Evolutionary conservation across 2,113 vertebrate genomes (phyloP).

Genomic region (Lichenostomus cassidix): DNA sequence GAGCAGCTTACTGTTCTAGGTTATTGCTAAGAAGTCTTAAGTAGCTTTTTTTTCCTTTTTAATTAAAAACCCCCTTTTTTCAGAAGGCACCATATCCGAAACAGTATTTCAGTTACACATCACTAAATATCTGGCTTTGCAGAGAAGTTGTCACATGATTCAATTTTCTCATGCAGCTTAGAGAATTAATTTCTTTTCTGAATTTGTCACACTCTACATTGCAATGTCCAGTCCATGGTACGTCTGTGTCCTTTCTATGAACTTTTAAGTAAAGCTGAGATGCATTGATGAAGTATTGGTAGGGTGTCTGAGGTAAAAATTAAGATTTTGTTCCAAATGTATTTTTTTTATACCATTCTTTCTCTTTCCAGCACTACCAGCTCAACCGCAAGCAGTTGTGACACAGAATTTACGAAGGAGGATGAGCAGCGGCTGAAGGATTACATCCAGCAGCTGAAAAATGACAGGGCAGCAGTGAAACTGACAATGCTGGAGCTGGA

Average conservation of each 20-base stretch:
- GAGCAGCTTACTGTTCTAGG: not conserved
- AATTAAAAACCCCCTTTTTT: not conserved
- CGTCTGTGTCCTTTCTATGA: not conserved
- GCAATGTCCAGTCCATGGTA: not conserved
- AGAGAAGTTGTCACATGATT: not conserved
- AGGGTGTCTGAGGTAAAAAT: not conserved
- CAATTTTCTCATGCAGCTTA: not conserved
- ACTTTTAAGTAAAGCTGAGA: not conserved
- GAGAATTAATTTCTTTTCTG: not conserved
- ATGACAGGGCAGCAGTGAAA: conserved; percentile 85
- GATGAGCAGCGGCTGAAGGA: conserved; percentile 88
- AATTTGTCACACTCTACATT: not conserved
- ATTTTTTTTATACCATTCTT: not conserved
- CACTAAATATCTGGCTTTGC: not conserved
- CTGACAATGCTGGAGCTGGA: conserved; percentile 88
- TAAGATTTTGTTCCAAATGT: not conserved
- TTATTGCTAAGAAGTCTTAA: not conserved
- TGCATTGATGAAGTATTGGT: not conserved
- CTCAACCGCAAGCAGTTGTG: conserved; percentile 87
- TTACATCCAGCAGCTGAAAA: conserved; percentile 87
- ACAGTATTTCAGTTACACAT: not conserved
- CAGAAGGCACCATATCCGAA: not conserved
- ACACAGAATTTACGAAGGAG: conserved; percentile 87
- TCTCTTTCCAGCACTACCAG: conserved; percentile 82
- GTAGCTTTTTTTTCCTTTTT: not conserved